Base-by-base conservation (phyloP, 2,797 vertebrate genomes). In the Odontamblyopus lacepedii region DNA sequence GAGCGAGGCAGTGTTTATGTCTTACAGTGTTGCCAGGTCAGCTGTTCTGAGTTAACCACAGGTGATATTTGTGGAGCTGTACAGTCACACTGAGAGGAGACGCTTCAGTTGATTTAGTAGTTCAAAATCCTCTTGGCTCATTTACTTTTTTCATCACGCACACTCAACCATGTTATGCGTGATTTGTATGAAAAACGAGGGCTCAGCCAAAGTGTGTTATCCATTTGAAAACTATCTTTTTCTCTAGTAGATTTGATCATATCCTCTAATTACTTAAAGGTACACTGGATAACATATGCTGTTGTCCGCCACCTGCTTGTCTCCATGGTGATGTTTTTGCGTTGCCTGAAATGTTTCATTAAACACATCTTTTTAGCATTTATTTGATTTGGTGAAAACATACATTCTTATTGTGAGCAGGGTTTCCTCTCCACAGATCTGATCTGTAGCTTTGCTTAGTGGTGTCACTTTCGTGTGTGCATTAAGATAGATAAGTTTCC, bases 1-100 rank as follows among this genome's bases (percentile, higher is more conserved):
- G 75, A 77, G 85, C 77, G 66, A 80, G 79, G 74, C 60, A 82
- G 88, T 75, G 84, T 90, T 91, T 88, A 88, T 78, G 71, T 85
- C 83, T 91, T 71, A 78, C 7, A 18, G 68, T 5, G 8, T 57
- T 84, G 86, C 90, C 76, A 38, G 72, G 76, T 92, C 89, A 92
- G 87, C 86, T 48, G 32, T 75, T 83, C 69, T 78, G 77, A 82
- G 80, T 87, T 85, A 87, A 71, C 63, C 26, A 7, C 77, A 83
- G 85, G 79, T 82, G 76, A 87, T 81, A 69, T 72, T 26, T 66
- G 32, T 15, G 0, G n/a, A 73, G 53, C 23, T 15, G 44, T 27
- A 66, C 62, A 30, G 65, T 72, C 67, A 26, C 19, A n/a, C 50
- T 32, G 1, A 13, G 23, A 71, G 41, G 55, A 35, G 76, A 44